Percentiles rank a stretch among this genome's conserved stretches.
Evolutionary conservation across 1,140 invertebrate genomes (phyloP).

Genomic region (Pseudoatta argentina): DNA sequence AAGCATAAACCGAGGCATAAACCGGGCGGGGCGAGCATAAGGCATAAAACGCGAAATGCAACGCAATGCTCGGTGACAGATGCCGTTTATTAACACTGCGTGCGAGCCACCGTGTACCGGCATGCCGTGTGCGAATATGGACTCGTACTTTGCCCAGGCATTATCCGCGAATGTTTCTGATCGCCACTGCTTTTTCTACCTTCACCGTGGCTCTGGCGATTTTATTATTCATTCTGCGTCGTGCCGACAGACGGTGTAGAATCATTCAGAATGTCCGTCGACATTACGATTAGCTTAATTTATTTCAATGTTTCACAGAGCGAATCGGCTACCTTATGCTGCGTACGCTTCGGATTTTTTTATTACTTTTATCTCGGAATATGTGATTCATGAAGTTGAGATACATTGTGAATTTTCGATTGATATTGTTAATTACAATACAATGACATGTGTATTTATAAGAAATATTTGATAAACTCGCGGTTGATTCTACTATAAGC

Average conservation of each 20-base stretch:
- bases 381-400: not conserved
- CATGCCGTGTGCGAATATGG: not conserved
- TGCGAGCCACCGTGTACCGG: conserved; percentile 27
- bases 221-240: conserved; percentile 68
- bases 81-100: conserved; percentile 83
- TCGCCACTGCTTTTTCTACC: conserved; percentile 22
- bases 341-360: not conserved
- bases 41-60: conserved; percentile 84
- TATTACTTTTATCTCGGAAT: not conserved
- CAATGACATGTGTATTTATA: not conserved
- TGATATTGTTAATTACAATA: not conserved
- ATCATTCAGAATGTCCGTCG: not conserved
- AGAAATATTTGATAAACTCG: not conserved
- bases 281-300: conserved; percentile 60
- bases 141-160: conserved; percentile 32
- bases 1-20: conserved; percentile 84
- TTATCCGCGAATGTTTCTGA: conserved; percentile 52
- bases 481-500: not conserved
- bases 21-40: conserved; percentile 78
- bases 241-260: conserved; percentile 21
- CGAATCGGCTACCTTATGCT: conserved; percentile 9
- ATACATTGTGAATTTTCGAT: not conserved
- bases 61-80: conserved; percentile 83
- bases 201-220: conserved; percentile 18
- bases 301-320: conserved; percentile 12